Base-by-base conservation (phyloP, 2,888 invertebrate species). In the Euproctis similis region DNA sequence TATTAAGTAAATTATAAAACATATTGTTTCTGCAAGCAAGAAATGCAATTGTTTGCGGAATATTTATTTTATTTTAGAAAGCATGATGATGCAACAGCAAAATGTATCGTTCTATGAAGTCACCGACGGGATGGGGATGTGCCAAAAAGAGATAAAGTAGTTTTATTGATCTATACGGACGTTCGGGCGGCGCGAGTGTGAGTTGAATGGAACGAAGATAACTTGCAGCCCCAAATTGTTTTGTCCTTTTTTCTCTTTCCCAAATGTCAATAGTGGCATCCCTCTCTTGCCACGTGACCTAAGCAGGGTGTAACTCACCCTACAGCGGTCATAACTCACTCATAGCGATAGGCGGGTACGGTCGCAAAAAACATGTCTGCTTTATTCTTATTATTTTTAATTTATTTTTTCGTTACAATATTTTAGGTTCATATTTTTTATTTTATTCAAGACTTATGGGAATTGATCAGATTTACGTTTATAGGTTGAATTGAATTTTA, bases 81-180 rank as follows among this genome's bases (percentile, higher is more conserved):
- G 68, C 68, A 62, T 62, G 65, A 62, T 62, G 65, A 58, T 61
- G 56, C 54, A 61, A 51, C 46, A 44, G 51, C 52, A 55, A 56
- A 62, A n/a, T n/a, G 76, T 72, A 70, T 74, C 73, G 62, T 78
- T 78, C 72, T 70, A 75, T 77, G 80, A 82, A 82, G 75, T 74
- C 69, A 66, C 59, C 70, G 70, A 71, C 74, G 74, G 74, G 72
- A 77, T 74, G 76, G 78, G 85, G 80, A 85, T 82, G 84, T 85
- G 85, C 85, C 85, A 85, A 85, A 85, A 85, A 85, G 85, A 85
- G 84, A 85, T 85, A 85, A 85, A 85, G 85, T 85, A 85, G 85
- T 85, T 85, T 85, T 85, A 85, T 85, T 85, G 85, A 85, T 85
- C 85, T 84, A 84, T 77, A 82, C 82, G 81, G 82, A 84, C 82